Conservation (phyloP, 37 sponge, comb jelly and placozoan species). For the Spongilla lacustris region DNA sequence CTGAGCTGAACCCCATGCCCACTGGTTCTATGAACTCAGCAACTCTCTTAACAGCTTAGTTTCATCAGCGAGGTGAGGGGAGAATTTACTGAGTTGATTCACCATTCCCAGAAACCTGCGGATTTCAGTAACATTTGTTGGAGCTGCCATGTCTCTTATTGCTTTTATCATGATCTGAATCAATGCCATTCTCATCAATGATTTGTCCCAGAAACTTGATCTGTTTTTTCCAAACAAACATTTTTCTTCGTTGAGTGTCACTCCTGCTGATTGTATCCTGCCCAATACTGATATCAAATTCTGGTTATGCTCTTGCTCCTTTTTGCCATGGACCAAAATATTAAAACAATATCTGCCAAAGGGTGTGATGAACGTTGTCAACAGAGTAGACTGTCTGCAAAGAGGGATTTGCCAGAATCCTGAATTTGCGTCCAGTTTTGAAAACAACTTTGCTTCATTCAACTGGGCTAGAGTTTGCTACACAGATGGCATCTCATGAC, state of each 20-base stretch:
- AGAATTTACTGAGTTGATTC: conserved; percentile 17
- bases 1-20: conserved; percentile 13
- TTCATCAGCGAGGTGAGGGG: conserved; percentile 16
- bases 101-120: conserved; percentile 39
- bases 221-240: conserved; percentile 11
- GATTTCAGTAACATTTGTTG: conserved; percentile 27
- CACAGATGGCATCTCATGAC: conserved; percentile 24
- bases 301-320: conserved; percentile 8
- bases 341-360: conserved; percentile 35
- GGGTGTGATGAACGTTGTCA: conserved; percentile 25
- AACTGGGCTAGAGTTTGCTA: conserved; percentile 30
- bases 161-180: conserved; percentile 19
- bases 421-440: conserved; percentile 42
- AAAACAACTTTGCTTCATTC: conserved; percentile 10
- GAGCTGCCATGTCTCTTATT: neutral
- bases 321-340: conserved; percentile 5
- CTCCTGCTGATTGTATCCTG: neutral
- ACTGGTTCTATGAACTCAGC: conserved; percentile 8
- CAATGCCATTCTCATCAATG: too few species aligned
- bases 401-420: conserved; percentile 44
- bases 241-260: conserved; percentile 15
- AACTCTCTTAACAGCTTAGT: conserved; percentile 23
- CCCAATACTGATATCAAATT: neutral
- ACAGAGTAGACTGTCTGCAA: conserved; percentile 8
- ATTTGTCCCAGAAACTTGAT: conserved; percentile 46